Percentiles rank a stretch among this genome's conserved stretches.
phyloP scores from a whole-genome alignment of 2,888 invertebrate genomes.

The Pherbina coryleti region DNA sequence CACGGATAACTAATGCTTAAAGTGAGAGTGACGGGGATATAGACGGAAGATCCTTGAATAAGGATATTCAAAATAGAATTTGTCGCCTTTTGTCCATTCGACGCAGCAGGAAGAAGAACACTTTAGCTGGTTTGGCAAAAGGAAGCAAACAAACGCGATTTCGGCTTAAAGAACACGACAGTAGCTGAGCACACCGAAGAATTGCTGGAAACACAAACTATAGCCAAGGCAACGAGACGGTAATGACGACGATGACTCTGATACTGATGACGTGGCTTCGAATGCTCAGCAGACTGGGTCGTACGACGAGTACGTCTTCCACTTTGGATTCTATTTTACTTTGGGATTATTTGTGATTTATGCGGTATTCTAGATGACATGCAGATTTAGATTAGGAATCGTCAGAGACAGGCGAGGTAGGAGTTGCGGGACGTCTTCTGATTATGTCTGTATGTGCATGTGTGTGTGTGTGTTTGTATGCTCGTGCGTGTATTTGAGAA shows the following conservation, averaged over 20 bases:
- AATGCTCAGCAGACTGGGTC: not conserved
- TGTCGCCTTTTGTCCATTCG: conserved; percentile 38
- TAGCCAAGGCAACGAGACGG: conserved; percentile 9
- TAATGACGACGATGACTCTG: not conserved
- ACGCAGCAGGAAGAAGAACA: not conserved
- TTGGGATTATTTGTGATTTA: conserved; percentile 67
- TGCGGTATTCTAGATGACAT: conserved; percentile 67
- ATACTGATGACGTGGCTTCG: not conserved
- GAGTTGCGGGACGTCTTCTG: not conserved
- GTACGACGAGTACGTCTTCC: conserved; percentile 7
- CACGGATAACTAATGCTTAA: not conserved
- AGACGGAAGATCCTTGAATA: conserved; percentile 27
- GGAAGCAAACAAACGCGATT: conserved; percentile 22
- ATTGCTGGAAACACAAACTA: conserved; percentile 3
- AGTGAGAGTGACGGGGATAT: not conserved
- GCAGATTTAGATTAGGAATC: conserved; percentile 64
- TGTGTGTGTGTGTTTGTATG: not conserved
- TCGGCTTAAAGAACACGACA: conserved; percentile 3
- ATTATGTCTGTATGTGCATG: not conserved
- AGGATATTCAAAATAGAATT: conserved; percentile 37
- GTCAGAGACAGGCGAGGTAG: not conserved
- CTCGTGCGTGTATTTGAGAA: not conserved
- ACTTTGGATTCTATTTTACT: conserved; percentile 56
- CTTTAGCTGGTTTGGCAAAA: not conserved
- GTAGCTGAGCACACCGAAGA: not conserved